These are phyloP conservation scores for Cerastoderma edule DNA, from an alignment of 2,888 invertebrate genomes.

Conservation along the genomic window DNA sequence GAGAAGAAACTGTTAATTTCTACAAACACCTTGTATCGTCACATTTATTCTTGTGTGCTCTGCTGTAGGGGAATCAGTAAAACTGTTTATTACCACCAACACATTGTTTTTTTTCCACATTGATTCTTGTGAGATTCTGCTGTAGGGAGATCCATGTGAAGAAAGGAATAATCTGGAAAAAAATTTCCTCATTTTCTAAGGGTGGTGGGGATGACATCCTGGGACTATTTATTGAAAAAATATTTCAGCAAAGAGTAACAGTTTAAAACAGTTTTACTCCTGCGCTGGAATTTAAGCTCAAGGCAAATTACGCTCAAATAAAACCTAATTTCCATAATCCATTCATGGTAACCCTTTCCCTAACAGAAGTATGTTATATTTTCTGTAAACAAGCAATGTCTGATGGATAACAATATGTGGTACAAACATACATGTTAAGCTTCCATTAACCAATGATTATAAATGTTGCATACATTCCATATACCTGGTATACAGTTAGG, in stretches of 20 bases:
- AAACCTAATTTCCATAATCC: slow-evolving; percentile 27
- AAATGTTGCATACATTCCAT: too few relatives aligned
- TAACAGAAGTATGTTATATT: background rate
- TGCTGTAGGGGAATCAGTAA: too few relatives aligned
- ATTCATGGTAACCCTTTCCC: background rate
- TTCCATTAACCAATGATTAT: too few relatives aligned
- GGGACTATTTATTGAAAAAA: slow-evolving; percentile 7
- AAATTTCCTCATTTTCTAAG: background rate
- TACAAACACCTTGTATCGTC: too few relatives aligned
- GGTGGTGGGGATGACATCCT: background rate
- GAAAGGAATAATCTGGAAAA: background rate
- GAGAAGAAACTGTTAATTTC: too few relatives aligned
- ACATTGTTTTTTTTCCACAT: background rate
- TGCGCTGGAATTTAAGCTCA: slow-evolving; percentile 14
- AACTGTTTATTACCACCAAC: too few relatives aligned
- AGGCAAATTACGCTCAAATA: slow-evolving; percentile 25
- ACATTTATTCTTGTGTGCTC: too few relatives aligned
- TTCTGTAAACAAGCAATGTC: too few relatives aligned
- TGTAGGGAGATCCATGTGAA: background rate
- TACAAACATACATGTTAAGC: too few relatives aligned
- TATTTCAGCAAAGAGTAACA: background rate
- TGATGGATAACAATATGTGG: too few relatives aligned
- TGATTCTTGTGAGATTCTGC: background rate
- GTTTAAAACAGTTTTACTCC: background rate
- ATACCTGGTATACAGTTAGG: too few relatives aligned